phyloP scores from a whole-genome alignment of 2,113 vertebrate species.

The Hyaena hyaena region DNA sequence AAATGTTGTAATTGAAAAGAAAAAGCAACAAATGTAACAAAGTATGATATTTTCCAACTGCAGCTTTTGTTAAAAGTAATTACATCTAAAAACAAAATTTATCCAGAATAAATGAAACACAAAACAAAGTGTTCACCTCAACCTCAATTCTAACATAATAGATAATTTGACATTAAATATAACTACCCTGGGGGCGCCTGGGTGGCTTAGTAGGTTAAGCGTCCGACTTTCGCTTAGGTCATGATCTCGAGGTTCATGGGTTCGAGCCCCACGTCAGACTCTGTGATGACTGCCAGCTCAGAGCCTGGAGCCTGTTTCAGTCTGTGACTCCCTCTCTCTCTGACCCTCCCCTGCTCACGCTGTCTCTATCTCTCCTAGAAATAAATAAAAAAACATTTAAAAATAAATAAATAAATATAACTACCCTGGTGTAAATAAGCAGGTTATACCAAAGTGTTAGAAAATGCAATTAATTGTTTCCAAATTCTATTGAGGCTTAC shows the following conservation, averaged over 20 bases:
- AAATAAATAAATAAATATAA: too few species aligned
- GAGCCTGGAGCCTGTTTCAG: too few species aligned
- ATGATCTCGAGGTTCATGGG: too few species aligned
- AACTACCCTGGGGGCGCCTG: not conserved
- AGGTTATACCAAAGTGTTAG: not conserved
- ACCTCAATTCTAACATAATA: not conserved
- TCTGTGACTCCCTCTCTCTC: too few species aligned
- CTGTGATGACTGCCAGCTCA: too few species aligned
- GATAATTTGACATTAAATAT: not conserved
- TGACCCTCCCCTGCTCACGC: too few species aligned
- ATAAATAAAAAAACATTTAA: too few species aligned
- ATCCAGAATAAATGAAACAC: not conserved
- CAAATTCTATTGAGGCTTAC: slow-evolving; percentile 82
- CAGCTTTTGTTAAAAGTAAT: not conserved
- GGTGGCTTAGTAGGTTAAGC: too few species aligned
- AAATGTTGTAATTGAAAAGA: not conserved
- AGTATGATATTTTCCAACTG: not conserved
- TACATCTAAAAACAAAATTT: not conserved
- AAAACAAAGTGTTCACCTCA: not conserved
- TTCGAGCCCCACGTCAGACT: too few species aligned
- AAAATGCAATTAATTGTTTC: not conserved
- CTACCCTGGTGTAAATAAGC: not conserved
- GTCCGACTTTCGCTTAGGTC: too few species aligned
- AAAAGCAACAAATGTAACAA: not conserved
- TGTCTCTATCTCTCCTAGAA: too few species aligned